A percentile compares a stretch with the other conserved stretches of the same genome.
phyloP scores from a whole-genome alignment of 2,113 vertebrate genomes.

The Dendropsophus ebraccatus region DNA sequence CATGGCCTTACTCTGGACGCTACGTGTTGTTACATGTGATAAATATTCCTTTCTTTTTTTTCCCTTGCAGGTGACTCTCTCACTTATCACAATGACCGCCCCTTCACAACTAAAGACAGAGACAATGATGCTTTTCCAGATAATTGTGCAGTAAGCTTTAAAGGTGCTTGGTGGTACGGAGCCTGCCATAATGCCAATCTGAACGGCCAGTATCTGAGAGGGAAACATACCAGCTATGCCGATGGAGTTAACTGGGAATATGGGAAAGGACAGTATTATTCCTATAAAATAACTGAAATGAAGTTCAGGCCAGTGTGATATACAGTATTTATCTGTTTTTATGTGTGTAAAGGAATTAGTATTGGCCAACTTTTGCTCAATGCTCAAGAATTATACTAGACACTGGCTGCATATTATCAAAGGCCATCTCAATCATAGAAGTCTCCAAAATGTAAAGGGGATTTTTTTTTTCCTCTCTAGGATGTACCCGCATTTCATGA shows the following conservation, averaged over 20 bases:
- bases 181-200: constrained; percentile 38
- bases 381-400: not conserved
- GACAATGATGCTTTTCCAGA: not conserved
- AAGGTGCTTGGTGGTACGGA: constrained; percentile 54
- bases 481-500: not conserved
- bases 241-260: constrained; percentile 34
- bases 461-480: too few relatives aligned
- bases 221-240: constrained; percentile 19
- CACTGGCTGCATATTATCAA: not conserved
- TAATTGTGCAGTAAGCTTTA: constrained; percentile 31
- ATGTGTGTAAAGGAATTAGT: not conserved
- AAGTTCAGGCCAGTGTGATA: constrained; percentile 38
- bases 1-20: too few relatives aligned
- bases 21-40: too few relatives aligned
- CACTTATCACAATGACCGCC: constrained; percentile 27
- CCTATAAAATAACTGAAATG: constrained; percentile 45
- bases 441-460: not conserved
- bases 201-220: constrained; percentile 39
- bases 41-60: too few relatives aligned
- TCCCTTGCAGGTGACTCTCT: constrained; percentile 40
- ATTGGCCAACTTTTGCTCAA: not conserved
- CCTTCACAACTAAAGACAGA: constrained; percentile 38
- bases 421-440: not conserved
- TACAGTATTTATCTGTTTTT: not conserved
- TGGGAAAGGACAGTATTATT: constrained; percentile 28